Evolutionary conservation across 2,888 invertebrate species (phyloP).

Genomic region (Calliphora vomitoria): DNA sequence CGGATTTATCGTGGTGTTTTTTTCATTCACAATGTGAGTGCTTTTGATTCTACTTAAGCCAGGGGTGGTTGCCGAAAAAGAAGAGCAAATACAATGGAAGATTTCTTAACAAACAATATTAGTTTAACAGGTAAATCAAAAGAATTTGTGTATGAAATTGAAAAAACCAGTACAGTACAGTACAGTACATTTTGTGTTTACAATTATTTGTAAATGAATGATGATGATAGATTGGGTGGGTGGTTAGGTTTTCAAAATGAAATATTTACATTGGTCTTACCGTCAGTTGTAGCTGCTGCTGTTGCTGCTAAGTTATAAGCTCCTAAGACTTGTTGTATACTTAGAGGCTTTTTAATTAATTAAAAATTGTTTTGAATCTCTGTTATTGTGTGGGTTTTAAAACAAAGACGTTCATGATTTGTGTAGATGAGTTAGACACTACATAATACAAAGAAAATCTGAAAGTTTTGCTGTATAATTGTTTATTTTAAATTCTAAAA

Average conservation of each 20-base stretch:
- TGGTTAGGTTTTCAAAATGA: too few relatives aligned
- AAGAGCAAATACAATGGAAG: too few relatives aligned
- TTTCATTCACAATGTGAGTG: too few relatives aligned
- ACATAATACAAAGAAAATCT: background rate
- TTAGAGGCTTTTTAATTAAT: slow-evolving; percentile 64
- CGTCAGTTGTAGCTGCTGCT: too few relatives aligned
- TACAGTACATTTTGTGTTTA: background rate
- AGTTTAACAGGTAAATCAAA: background rate
- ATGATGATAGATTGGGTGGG: too few relatives aligned
- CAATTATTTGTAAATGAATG: too few relatives aligned
- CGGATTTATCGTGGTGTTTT: background rate
- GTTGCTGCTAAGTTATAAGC: background rate
- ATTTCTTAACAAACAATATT: too few relatives aligned
- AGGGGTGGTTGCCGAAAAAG: too few relatives aligned
- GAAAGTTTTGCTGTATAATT: background rate
- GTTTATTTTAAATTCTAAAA: background rate
- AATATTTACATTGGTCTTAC: too few relatives aligned
- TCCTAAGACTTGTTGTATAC: slow-evolving; percentile 38
- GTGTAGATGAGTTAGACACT: background rate
- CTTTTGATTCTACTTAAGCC: too few relatives aligned
- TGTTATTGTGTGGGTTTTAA: background rate
- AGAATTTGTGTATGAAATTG: background rate
- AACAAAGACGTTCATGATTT: background rate
- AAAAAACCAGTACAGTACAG: background rate
- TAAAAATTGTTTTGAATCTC: slow-evolving; percentile 41